phyloP scores from a whole-genome alignment of 2,113 vertebrate genomes.

The Urocitellus parryii region DNA sequence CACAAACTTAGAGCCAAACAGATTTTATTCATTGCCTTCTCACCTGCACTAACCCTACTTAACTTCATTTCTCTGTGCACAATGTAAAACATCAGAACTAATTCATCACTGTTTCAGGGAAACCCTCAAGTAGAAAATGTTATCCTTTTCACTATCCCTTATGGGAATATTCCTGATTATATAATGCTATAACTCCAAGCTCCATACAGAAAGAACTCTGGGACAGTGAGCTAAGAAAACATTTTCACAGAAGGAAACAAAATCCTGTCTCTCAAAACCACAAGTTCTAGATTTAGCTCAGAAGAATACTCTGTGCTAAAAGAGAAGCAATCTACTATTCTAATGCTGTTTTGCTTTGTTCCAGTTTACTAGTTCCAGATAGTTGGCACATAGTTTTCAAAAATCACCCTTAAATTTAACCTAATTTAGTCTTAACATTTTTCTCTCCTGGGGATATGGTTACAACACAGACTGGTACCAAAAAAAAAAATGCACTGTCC shows the following conservation, averaged over 20 bases:
- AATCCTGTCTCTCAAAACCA: not conserved
- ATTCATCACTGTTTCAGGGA: not conserved
- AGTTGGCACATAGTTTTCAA: constrained; percentile 70
- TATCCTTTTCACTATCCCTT: not conserved
- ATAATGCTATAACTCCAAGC: not conserved
- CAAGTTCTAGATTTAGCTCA: constrained; percentile 38
- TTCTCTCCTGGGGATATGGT: constrained; percentile 52
- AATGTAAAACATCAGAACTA: constrained; percentile 12
- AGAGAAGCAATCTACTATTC: constrained; percentile 5
- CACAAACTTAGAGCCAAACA: not conserved
- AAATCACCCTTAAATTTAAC: constrained; percentile 68
- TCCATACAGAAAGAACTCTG: not conserved
- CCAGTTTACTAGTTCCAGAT: constrained; percentile 54
- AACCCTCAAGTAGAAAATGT: constrained; percentile 16
- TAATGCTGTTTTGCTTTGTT: constrained; percentile 26
- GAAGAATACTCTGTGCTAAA: constrained; percentile 45
- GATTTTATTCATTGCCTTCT: not conserved
- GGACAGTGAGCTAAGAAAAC: constrained; percentile 41
- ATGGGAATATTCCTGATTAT: not conserved
- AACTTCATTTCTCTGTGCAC: constrained; percentile 21
- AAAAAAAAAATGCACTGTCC: constrained; percentile 54
- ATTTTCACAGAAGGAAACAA: constrained; percentile 26
- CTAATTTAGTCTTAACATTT: constrained; percentile 72
- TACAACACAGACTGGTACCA: constrained; percentile 46
- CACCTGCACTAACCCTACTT: not conserved